Evolutionary conservation across 2,888 invertebrate species (phyloP), one percentile per base, ranked within the genome.

Genomic region (Athalia circularis): DNA sequence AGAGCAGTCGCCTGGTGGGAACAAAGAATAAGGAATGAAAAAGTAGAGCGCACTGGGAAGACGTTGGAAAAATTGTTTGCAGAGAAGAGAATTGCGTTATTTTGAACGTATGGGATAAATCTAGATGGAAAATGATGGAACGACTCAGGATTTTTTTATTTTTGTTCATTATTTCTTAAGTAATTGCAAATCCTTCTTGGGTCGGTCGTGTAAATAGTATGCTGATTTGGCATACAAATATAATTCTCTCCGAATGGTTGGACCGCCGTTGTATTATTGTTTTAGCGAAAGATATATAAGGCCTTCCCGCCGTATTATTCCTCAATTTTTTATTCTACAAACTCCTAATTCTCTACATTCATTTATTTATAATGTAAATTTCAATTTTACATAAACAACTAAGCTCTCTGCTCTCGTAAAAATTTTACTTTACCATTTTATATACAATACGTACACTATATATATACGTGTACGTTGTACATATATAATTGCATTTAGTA

Each of bases 21-120:
- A n/a, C 4, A 13, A 47, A 65, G 11, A 48, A 65, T n/a, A 45
- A 65, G 48, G 4, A 7, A 15, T 8, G 48, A 7, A n/a, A 48
- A 65, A 65, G 65, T 5, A 64, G n/a, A 64, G 11, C 45, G 64
- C 45, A 13, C 47, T 47, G 13, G 29, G 48, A 65, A 9, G 29
- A 29, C 29, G 29, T 29, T 29, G 13, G 45, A 15, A 15, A 47
- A n/a, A 48, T 65, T 65, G 48, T 65, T 65, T 65, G 15, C 48
- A 9, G 43, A 43, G 68, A 15, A 43, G 2, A 54, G 54, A 29
- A 48, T 65, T 48, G 5, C n/a, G 13, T 68, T 54, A 29, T 68
- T 68, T 54, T 52, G 7, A 68, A 29, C 52, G 43, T 54, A n/a
- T n/a, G 29, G 68, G 54, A 68, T 54, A 9, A 68, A 68, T 29